Base-by-base conservation (phyloP, 2,797 vertebrate species). In the Onychomys leucogaster region DNA sequence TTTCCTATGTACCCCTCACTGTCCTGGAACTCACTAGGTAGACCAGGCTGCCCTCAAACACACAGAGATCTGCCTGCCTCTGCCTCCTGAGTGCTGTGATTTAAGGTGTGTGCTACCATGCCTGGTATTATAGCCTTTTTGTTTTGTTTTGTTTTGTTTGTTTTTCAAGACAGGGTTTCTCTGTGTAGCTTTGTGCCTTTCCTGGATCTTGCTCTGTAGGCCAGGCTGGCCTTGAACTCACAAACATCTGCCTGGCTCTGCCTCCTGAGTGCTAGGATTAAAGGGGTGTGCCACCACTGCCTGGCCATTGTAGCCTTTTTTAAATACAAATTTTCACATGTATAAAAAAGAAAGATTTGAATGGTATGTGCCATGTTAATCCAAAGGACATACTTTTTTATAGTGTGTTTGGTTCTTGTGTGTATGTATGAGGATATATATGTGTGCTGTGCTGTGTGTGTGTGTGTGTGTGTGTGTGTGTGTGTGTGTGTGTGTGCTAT, bases 271-370 rank as follows among this genome's bases (percentile, higher is more conserved):
- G 25, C 37, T 63, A 2, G 16, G 8, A 43, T 83, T 83, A 32
- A 63, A 83, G 81, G 25, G 32, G 8, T 19, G 8, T 13, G 14
- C 8, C 27, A 61, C 27, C 27, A 49, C n/a, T 2, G 13, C 1
- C 14, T 32, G 43, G 57, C 8, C 8, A 11, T 17, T 41, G 11
- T 43, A 61, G 14, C 57, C 41, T 67, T 95, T 95, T 86, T 85
- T 86, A 57, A 73, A 92, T 23, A 84, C 78, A 89, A 93, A 67
- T 10, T 13, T 94, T 93, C 76, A 77, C 13, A 61, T 8, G 67
- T 87, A 77, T 63, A 84, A 52, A 89, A 88, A 14, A 91, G 0
- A 9, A 34, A 95, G 0, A 4, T 87, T 90, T 87, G 55, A 77
- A n/a, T 88, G 13, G 77, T 49, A 77, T 7, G 55, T 5, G 78